phyloP scores from a whole-genome alignment of 2,113 vertebrate genomes.

The Setophaga coronata region DNA sequence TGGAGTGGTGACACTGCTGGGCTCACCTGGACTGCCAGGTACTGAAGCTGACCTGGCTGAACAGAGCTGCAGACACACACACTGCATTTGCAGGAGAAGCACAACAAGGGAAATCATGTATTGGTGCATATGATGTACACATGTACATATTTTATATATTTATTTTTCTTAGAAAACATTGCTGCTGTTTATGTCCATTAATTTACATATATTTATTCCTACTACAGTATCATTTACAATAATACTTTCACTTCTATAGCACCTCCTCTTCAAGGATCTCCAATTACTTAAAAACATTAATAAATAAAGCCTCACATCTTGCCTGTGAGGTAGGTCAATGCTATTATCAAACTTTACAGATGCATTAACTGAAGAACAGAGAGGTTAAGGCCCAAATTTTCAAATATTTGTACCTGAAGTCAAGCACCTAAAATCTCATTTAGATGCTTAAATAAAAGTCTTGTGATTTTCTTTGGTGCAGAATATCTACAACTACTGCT shows the following conservation, averaged over 20 bases:
- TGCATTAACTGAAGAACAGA: constrained; percentile 41
- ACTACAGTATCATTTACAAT: constrained; percentile 43
- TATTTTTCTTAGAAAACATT: constrained; percentile 68
- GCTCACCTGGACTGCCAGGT: not conserved
- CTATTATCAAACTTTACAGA: constrained; percentile 61
- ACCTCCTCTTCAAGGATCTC: constrained; percentile 57
- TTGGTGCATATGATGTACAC: constrained; percentile 30
- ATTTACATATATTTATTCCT: constrained; percentile 45
- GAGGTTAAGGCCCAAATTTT: constrained; percentile 65
- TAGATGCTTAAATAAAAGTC: constrained; percentile 60
- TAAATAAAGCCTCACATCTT: constrained; percentile 62
- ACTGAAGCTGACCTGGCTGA: not conserved
- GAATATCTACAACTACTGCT: constrained; percentile 53
- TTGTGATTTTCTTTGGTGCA: constrained; percentile 55
- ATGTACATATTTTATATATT: constrained; percentile 31
- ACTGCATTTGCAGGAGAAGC: not conserved
- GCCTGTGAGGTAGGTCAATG: constrained; percentile 58
- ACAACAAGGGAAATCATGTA: not conserved
- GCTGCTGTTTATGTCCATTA: constrained; percentile 35
- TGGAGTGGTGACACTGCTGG: fast-evolving
- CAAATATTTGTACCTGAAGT: constrained; percentile 52
- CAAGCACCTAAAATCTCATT: constrained; percentile 53
- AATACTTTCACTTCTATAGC: constrained; percentile 51
- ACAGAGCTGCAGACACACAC: not conserved
- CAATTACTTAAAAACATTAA: constrained; percentile 47